A percentile compares a stretch with the other conserved stretches of the same genome.
Conservation (phyloP, 1,140 invertebrate species). For the Bombus sylvicola region DNA sequence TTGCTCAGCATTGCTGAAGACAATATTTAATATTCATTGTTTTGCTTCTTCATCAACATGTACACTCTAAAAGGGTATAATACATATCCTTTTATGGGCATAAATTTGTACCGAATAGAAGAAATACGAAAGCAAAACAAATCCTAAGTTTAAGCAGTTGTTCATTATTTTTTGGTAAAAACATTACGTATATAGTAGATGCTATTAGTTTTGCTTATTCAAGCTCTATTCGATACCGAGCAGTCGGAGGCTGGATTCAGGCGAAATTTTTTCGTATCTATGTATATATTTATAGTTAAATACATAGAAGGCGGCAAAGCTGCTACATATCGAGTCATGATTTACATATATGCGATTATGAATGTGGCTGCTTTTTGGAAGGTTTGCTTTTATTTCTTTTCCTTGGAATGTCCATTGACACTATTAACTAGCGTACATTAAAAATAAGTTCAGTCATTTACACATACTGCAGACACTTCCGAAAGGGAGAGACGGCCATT, state of each 20-base stretch:
- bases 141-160: constrained; percentile 29
- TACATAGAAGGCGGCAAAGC: constrained; percentile 70
- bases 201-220: constrained; percentile 36
- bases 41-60: background rate
- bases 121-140: constrained; percentile 18
- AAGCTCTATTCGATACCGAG: constrained; percentile 58
- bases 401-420: constrained; percentile 69
- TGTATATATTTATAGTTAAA: constrained; percentile 69
- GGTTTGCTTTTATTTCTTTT: constrained; percentile 49
- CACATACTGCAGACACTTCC: constrained; percentile 69
- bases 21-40: constrained; percentile 42
- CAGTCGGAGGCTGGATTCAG: constrained; percentile 42
- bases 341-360: constrained; percentile 62
- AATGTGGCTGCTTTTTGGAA: constrained; percentile 59
- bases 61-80: background rate
- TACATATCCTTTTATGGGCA: background rate
- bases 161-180: constrained; percentile 33
- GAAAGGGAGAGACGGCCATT: constrained; percentile 66
- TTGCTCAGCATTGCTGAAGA: constrained; percentile 57
- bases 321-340: constrained; percentile 62
- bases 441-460: constrained; percentile 77
- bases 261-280: constrained; percentile 55
- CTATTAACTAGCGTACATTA: constrained; percentile 74
- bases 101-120: background rate
- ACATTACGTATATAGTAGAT: constrained; percentile 24